Evolutionary conservation across 2,797 vertebrate species (phyloP), one percentile per base, ranked within the genome.

Genomic region (Trachurus trachurus): DNA sequence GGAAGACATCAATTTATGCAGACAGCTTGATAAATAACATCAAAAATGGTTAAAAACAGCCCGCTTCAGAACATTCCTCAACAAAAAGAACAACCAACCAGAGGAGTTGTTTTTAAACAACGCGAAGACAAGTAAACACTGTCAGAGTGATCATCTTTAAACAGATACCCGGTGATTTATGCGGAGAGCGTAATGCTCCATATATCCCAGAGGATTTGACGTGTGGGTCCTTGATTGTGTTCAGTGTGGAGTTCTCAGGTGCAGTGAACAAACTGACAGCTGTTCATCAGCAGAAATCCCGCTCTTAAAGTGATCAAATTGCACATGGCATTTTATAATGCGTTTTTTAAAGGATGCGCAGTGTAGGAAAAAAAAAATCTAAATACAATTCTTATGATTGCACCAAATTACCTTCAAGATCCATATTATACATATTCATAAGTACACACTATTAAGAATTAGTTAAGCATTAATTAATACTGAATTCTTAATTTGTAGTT

Each of bases 221-320:
- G 16, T 10, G 63, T 31, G 53, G 66, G 31, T 79, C 29, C 74
- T 76, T 76, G 66, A 66, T 76, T 77, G 68, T 62, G 61, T 59
- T 82, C 39, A 54, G 19, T 26, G 44, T n/a, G 7, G 29, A 37
- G 57, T 21, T 73, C 64, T 84, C 84, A 89, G 83, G 81, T 83
- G 81, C 9, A 0, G 11, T 0, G 29, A 87, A 76, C 73, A 76
- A 71, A 82, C 60, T 79, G 84, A 87, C 88, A 93, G 85, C 84
- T 90, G 89, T 82, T 89, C 82, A 84, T 89, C 86, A 78, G 70
- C 39, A 4, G n/a, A n/a, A n/a, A n/a, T n/a, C n/a, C n/a, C n/a
- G n/a, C n/a, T n/a, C n/a, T n/a, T n/a, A n/a, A n/a, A 89, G 69
- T 83, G 42, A 34, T 80, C 53, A 62, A 69, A 83, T 40, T 68